Evolutionary conservation across 2,113 vertebrate species (phyloP), one percentile per base, ranked within the genome.

Genomic region (Anguilla japonica): DNA sequence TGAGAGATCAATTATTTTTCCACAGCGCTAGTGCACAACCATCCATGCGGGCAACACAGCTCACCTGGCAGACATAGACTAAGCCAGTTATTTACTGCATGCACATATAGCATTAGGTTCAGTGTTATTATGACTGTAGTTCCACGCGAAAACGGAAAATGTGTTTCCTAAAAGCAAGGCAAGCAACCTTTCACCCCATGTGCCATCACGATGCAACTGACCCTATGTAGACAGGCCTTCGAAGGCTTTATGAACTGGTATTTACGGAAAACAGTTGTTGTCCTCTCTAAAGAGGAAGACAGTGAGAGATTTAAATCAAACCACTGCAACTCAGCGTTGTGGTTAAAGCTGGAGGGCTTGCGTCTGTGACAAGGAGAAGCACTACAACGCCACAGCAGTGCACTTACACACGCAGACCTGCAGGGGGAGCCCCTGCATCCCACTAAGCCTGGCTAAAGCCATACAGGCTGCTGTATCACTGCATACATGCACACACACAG

Each of bases 401-500:
- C 13, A 4, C 16, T 46, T 63, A 7, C 67, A 5, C 18, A 41
- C 2, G 6, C 1, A 41, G 26, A 18, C 83, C 83, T 81, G 83
- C 40, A 84, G 87, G 83, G 83, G 87, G 83, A 84, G 83, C 83
- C n/a, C 87, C 39, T 20, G 83, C n/a, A 34, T 39, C 71, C 75
- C 40, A 60, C 71, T 39, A 82, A 18, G 81, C 22, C 63, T 75
- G 13, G 41, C 4, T 6, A 13, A 71, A 41, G 20, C 57, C 29
- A 18, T 16, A 41, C 15, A 80, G 3, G 40, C 41, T 80, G 71
- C 71, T n/a, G n/a, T 22, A 34, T 75, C 71, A 34, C 71, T 75
- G n/a, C 71, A 75, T 75, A 67, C 22, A 53, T 14, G 50, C 13
- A 53, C 2, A 60, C 18, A 71, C 20, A n/a, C 71, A 29, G 71